phyloP scores from a whole-genome alignment of 92 coral and sea anemone genomes.

The Epizoanthus scotinus region DNA sequence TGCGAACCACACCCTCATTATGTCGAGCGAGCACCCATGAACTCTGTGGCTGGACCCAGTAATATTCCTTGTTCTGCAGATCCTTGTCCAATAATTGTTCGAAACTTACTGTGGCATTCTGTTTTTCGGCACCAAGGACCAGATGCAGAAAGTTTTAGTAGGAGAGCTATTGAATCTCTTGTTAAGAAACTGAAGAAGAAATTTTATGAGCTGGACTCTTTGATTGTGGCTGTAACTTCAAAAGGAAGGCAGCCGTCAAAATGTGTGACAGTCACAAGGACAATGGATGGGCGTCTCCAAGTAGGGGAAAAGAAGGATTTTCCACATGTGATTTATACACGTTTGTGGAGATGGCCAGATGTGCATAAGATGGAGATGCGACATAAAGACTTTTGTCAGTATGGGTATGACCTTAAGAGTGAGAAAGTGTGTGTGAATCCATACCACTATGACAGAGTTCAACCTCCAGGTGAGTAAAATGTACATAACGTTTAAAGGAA shows the following conservation, averaged over 20 bases:
- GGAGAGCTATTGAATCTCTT: conserved; percentile 95
- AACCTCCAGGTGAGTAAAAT: conserved; percentile 90
- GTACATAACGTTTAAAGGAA: not conserved
- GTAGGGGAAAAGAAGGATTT: conserved; percentile 99
- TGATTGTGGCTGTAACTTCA: conserved; percentile 94
- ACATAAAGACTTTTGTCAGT: conserved; percentile 95
- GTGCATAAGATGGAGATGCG: conserved; percentile 99
- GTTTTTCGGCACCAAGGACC: conserved; percentile 88
- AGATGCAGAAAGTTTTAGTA: conserved; percentile 92
- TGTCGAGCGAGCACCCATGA: conserved; percentile 62
- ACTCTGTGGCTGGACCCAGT: conserved; percentile 59
- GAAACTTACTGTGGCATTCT: conserved; percentile 93
- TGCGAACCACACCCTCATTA: conserved; percentile 53
- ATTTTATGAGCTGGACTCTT: conserved; percentile 91
- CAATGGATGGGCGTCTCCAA: conserved; percentile 98
- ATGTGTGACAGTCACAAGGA: conserved; percentile 96
- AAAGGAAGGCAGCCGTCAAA: conserved; percentile 96
- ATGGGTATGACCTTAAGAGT: conserved; percentile 95
- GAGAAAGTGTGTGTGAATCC: conserved; percentile 99
- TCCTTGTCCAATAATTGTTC: conserved; percentile 97
- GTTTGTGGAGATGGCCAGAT: conserved; percentile 99
- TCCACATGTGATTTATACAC: conserved; percentile 98
- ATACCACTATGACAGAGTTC: conserved; percentile 98
- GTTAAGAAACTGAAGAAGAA: conserved; percentile 96
- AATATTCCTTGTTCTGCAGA: conserved; percentile 95